phyloP scores from a whole-genome alignment of 2,797 vertebrate genomes.

The Microhierax caerulescens region DNA sequence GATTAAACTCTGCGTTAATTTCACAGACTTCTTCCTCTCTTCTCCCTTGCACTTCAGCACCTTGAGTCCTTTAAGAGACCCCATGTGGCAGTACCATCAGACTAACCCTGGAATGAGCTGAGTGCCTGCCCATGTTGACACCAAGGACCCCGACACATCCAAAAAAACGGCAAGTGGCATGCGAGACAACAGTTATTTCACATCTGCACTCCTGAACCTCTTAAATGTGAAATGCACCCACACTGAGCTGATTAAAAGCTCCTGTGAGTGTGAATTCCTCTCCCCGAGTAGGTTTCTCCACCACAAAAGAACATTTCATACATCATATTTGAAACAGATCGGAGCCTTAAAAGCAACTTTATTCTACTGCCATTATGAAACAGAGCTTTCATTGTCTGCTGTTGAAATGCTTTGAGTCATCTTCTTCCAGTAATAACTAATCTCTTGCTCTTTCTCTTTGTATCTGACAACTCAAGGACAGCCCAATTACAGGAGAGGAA shows the following conservation, averaged over 20 bases:
- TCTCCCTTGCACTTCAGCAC: background rate
- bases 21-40: too few relatives aligned
- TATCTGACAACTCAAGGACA: constrained; percentile 2
- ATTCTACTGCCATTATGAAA: background rate
- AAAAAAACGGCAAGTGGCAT: rapidly evolving
- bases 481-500: constrained; percentile 27
- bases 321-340: background rate
- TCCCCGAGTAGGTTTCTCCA: background rate
- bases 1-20: background rate
- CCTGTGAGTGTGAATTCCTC: background rate
- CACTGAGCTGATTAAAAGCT: constrained; percentile 26
- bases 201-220: background rate
- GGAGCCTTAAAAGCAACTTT: constrained; percentile 10
- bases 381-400: constrained; percentile 40
- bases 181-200: background rate
- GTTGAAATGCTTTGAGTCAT: constrained; percentile 55
- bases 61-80: background rate
- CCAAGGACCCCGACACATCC: rapidly evolving
- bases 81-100: background rate
- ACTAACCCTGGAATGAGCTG: background rate
- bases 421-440: constrained; percentile 36
- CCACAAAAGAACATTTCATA: constrained; percentile 23
- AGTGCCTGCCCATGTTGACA: rapidly evolving
- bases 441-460: background rate
- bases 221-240: background rate